Evolutionary conservation across 2,113 vertebrate genomes (phyloP).

Genomic region (Aphyosemion australe): DNA sequence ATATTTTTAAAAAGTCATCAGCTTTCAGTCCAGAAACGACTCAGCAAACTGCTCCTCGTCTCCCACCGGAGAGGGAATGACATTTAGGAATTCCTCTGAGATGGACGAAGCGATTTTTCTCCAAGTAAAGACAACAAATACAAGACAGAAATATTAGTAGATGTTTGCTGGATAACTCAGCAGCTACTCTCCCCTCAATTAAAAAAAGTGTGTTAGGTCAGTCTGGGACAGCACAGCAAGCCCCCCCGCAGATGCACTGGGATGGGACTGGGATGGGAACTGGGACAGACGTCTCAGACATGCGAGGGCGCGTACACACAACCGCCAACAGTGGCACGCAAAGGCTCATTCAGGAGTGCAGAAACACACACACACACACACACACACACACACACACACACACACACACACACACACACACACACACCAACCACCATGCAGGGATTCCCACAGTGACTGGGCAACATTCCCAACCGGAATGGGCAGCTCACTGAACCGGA

Average conservation of each 20-base stretch:
- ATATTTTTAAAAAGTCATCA: conserved; percentile 51
- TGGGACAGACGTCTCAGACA: conserved; percentile 71
- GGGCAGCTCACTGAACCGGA: conserved; percentile 79
- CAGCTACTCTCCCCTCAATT: conserved; percentile 1
- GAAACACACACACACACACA: conserved; percentile 9
- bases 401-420: conserved; percentile 10
- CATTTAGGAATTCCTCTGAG: conserved; percentile 53
- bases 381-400: conserved; percentile 3
- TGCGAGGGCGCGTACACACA: conserved; percentile 21
- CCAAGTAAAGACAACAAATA: conserved; percentile 9
- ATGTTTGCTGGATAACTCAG: conserved; percentile 15
- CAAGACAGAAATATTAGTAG: background rate
- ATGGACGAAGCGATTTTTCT: conserved; percentile 12
- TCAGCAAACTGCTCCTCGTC: conserved; percentile 48
- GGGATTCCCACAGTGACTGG: conserved; percentile 74
- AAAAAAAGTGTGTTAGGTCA: conserved; percentile 27
- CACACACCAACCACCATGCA: conserved; percentile 52
- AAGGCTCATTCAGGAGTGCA: conserved; percentile 13
- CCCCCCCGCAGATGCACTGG: conserved; percentile 60
- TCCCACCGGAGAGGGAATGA: conserved; percentile 30
- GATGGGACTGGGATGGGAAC: conserved; percentile 71
- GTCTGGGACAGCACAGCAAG: conserved; percentile 36
- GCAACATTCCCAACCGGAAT: conserved; percentile 78
- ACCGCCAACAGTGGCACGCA: conserved; percentile 43
- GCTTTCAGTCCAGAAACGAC: conserved; percentile 55